Evolutionary conservation across 2,797 vertebrate species (phyloP), one percentile per base, ranked within the genome.

Genomic region (Ctenochaetus hawaiiensis): DNA sequence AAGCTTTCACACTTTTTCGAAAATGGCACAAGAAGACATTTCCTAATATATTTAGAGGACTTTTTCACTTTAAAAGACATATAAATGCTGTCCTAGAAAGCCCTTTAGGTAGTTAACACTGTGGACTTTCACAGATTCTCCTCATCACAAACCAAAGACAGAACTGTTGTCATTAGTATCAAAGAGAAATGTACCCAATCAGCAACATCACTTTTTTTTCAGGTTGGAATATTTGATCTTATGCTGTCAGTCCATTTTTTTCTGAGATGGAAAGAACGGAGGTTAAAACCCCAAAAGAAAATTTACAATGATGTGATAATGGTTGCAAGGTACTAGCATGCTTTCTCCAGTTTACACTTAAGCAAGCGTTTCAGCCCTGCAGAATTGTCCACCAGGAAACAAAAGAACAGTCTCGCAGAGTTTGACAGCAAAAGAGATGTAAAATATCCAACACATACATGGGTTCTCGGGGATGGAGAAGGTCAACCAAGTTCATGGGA

Each of bases 161-260:
- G 77, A 90, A 87, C 72, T 30, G 30, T 75, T 52, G 66, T 85
- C 67, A 23, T 66, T 75, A 52, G 77, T 82, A 76, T 83, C 82
- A 79, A 87, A 83, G 88, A 90, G 87, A 89, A 79, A 83, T 80
- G 70, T 79, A 87, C 88, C 90, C 90, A 91, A 92, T 92, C 76
- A 72, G 89, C 82, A 74, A 92, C 87, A 90, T 90, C 82, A 84
- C 80, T 34, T 91, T 85, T 81, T 80, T 84, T 87, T 80, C 53
- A 13, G 64, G 66, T 80, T 84, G 80, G 81, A 87, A 84, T 79
- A 87, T 90, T 88, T 83, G 83, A 91, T 92, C 77, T 88, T 94
- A 94, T 94, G 92, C 94, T 94, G 94, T 94, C 94, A 94, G 94
- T 94, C 94, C 92, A 94, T 93, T 94, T 93, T 86, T 84, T 84